Evolutionary conservation across 2,888 invertebrate genomes (phyloP), one percentile per base, ranked within the genome.

Genomic region (Cerastis leucographa): DNA sequence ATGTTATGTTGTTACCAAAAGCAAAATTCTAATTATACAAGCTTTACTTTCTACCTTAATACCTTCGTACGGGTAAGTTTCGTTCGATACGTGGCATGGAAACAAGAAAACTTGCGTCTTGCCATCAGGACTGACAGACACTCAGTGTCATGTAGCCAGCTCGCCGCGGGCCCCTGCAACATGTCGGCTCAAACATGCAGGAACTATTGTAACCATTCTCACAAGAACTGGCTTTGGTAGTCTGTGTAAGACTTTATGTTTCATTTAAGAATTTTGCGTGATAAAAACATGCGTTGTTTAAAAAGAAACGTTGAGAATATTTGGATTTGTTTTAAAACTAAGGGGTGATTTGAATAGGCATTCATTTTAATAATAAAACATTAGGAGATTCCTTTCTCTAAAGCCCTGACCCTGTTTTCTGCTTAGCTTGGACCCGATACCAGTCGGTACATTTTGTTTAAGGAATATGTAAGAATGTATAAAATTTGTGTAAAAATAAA

Each of bases 161-260:
- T 17, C 35, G 86, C 83, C 77, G 40, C 59, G 42, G 72, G 59
- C 42, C 2, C n/a, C 59, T 54, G 51, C 74, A 44, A 74, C 69
- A 70, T 66, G 64, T 66, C 54, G 49, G 46, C 61, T 65, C 44
- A 40, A 72, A 74, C 72, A 69, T 61, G 67, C 35, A n/a, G 12
- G 25, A 61, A 76, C 64, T 69, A 72, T 76, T 72, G 62, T 69
- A 61, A 62, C 56, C 40, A 35, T 62, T 67, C n/a, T 70, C 51
- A 66, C 51, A 62, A 25, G 14, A 51, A 44, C 19, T 56, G 70
- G 2, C 19, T 35, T 61, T 17, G 8, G 44, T 25, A 35, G 19
- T 59, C 6, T 44, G 29, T 69, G n/a, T 29, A 8, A 49, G 25
- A 51, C 22, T 51, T 40, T 40, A 29, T 46, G 11, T 64, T 51